Conservation (phyloP, 1,140 invertebrate genomes). For the Triops longicaudatus region DNA sequence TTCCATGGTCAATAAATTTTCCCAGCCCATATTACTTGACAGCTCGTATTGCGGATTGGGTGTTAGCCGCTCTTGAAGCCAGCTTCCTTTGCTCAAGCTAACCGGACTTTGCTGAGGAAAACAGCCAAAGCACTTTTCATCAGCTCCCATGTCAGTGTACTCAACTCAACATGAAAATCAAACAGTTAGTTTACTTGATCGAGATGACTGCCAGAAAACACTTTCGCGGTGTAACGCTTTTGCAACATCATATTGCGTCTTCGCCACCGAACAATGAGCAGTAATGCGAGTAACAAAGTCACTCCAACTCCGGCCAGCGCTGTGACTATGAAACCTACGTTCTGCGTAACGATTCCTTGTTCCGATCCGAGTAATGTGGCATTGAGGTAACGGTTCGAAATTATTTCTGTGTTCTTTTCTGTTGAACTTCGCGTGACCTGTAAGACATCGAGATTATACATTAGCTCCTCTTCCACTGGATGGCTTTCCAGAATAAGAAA, state of each 20-base stretch:
- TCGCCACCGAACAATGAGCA: not conserved
- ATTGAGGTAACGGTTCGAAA: not conserved
- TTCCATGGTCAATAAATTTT: constrained; percentile 38
- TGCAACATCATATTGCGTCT: constrained; percentile 1
- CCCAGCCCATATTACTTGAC: constrained; percentile 30
- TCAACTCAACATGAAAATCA: not conserved
- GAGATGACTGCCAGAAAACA: not conserved
- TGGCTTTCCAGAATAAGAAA: no score
- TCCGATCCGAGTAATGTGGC: not conserved
- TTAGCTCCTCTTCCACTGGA: no score
- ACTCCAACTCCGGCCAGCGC: not conserved
- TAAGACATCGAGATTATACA: not conserved
- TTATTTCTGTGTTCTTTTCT: not conserved
- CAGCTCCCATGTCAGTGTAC: not conserved
- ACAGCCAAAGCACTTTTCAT: not conserved
- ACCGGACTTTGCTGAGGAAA: constrained; percentile 21
- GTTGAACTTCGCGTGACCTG: not conserved
- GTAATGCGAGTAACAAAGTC: not conserved
- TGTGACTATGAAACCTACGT: not conserved
- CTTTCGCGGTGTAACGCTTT: constrained; percentile 1
- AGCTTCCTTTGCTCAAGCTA: constrained; percentile 20
- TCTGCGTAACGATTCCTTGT: not conserved
- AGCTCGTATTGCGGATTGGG: constrained; percentile 64
- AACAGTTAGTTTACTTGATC: not conserved
- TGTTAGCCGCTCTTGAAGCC: constrained; percentile 61